Evolutionary conservation across 2,797 vertebrate genomes (phyloP).

Genomic region (Spea hammondii): DNA sequence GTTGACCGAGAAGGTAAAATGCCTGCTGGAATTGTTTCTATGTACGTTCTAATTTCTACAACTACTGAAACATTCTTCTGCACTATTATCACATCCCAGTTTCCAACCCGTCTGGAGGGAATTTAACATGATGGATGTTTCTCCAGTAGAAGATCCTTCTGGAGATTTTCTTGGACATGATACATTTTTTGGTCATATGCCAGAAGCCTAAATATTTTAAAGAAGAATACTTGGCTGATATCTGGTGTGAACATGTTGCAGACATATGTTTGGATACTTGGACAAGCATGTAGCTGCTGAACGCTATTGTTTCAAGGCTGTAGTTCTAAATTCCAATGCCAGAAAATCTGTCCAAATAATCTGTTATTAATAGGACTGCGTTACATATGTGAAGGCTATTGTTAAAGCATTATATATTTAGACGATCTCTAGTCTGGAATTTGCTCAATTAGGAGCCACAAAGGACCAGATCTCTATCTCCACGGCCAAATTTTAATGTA

Average conservation of each 20-base stretch:
- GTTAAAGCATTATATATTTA: slow-evolving; percentile 15
- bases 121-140: slow-evolving; percentile 21
- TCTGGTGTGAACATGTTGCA: slow-evolving; percentile 26
- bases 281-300: slow-evolving; percentile 26
- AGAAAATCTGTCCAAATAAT: slow-evolving; percentile 7
- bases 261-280: slow-evolving; percentile 31
- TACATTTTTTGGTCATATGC: slow-evolving; percentile 24
- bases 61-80: neutral
- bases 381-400: slow-evolving; percentile 22
- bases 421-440: slow-evolving; percentile 15
- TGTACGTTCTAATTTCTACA: neutral
- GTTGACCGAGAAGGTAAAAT: too few species aligned
- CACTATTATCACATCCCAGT: neutral
- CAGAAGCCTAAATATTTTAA: slow-evolving; percentile 10
- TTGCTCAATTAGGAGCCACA: slow-evolving; percentile 1
- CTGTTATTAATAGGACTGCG: neutral
- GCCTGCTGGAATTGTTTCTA: too few species aligned
- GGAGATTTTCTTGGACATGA: slow-evolving; percentile 32
- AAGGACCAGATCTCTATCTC: neutral
- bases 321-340: slow-evolving; percentile 15
- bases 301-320: slow-evolving; percentile 10
- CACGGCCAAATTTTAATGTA: too few species aligned
- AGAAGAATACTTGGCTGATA: slow-evolving; percentile 25
- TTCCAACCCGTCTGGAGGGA: slow-evolving; percentile 6
- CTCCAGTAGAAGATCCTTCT: slow-evolving; percentile 10